phyloP scores from a whole-genome alignment of 2,797 vertebrate genomes.

The Tangara arthus region DNA sequence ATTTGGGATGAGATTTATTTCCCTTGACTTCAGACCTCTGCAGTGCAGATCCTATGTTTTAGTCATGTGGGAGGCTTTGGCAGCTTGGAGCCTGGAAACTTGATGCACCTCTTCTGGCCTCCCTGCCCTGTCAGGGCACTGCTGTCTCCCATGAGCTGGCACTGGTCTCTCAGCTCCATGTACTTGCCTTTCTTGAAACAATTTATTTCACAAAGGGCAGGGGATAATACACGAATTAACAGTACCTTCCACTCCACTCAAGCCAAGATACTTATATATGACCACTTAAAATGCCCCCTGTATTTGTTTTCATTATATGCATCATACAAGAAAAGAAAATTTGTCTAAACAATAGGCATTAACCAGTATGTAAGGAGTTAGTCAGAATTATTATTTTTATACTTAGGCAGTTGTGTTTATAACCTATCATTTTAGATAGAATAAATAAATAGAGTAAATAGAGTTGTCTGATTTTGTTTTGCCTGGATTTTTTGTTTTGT shows the following conservation, averaged over 20 bases:
- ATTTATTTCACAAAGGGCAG: neutral
- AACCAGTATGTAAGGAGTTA: neutral
- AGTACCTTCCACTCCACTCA: neutral
- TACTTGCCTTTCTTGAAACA: neutral
- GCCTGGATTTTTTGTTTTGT: neutral
- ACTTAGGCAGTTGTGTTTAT: neutral
- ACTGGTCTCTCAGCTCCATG: rapidly evolving
- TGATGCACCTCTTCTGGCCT: neutral
- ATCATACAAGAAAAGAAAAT: neutral
- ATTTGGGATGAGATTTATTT: neutral
- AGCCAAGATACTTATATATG: neutral
- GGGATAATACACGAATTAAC: neutral
- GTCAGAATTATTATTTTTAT: neutral
- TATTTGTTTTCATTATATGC: neutral
- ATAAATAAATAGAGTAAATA: neutral
- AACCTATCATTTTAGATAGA: neutral
- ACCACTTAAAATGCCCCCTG: neutral
- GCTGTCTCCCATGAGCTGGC: neutral
- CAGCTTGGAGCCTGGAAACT: neutral
- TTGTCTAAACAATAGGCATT: neutral
- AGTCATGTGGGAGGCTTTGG: neutral
- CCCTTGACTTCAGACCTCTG: neutral
- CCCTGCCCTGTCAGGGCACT: neutral
- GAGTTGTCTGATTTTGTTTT: neutral
- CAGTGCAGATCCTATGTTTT: neutral